A percentile compares a stretch with the other conserved stretches of the same genome.
Conservation (phyloP, 1,140 invertebrate genomes). For the Hesperophylax magnus region DNA sequence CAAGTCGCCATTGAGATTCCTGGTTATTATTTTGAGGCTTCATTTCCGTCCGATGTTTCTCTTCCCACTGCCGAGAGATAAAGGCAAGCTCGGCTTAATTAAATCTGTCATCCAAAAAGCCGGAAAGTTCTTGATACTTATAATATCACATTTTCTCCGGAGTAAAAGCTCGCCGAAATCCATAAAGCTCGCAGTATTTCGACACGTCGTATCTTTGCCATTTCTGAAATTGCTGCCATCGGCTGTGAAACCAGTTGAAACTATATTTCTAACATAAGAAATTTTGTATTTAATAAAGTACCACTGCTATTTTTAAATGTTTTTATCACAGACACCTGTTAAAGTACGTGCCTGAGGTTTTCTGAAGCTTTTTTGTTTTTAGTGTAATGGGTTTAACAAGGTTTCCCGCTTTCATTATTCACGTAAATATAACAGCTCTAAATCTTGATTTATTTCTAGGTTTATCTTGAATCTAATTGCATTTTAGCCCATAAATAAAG, state of each 20-base stretch:
- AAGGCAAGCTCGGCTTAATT: slow-evolving; percentile 43
- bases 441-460: neutral
- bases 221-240: no score
- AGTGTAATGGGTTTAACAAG: no score
- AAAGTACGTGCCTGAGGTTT: no score
- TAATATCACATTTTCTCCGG: slow-evolving; percentile 28
- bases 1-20: neutral
- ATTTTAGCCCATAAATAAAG: neutral
- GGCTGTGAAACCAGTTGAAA: no score
- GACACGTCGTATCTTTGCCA: neutral
- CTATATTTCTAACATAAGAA: no score
- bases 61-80: slow-evolving; percentile 16
- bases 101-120: slow-evolving; percentile 50
- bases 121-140: slow-evolving; percentile 35
- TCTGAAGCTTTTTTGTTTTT: no score
- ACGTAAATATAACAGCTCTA: no score
- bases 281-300: no score
- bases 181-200: slow-evolving; percentile 14
- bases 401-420: no score
- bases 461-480: slow-evolving; percentile 8
- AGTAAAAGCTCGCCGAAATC: slow-evolving; percentile 8
- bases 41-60: slow-evolving; percentile 26
- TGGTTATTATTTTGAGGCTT: slow-evolving; percentile 38
- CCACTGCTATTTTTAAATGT: no score
- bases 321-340: no score